Evolutionary conservation across 2,113 vertebrate species (phyloP).

Genomic region (Oceanodroma tethys): DNA sequence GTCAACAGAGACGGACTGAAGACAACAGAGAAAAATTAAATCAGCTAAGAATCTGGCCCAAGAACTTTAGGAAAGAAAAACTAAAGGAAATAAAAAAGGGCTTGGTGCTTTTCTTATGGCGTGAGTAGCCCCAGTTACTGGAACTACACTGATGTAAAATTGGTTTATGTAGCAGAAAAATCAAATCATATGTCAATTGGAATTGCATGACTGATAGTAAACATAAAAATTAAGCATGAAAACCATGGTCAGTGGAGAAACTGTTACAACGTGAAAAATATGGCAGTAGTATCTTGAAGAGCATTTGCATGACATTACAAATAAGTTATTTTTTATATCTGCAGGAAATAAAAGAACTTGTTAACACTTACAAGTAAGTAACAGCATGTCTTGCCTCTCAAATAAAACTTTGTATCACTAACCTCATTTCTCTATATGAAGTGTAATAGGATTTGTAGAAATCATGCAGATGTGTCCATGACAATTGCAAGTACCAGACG

Average conservation of each 20-base stretch:
- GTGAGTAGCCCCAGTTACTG: constrained; percentile 24
- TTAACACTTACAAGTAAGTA: neutral
- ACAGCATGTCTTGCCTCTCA: neutral
- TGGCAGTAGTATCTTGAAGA: neutral
- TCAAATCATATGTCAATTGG: constrained; percentile 45
- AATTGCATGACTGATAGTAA: constrained; percentile 32
- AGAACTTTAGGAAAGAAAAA: neutral
- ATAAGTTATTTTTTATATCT: neutral
- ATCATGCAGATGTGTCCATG: neutral
- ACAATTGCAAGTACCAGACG: neutral
- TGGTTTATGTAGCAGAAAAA: constrained; percentile 51
- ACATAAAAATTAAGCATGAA: constrained; percentile 39
- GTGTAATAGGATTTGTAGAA: neutral
- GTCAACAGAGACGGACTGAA: neutral
- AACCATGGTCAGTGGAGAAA: neutral
- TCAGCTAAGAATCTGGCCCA: neutral
- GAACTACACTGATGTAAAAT: constrained; percentile 23
- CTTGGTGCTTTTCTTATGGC: neutral
- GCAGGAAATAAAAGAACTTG: neutral
- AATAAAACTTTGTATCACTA: neutral
- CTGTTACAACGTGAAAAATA: neutral
- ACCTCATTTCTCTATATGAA: neutral
- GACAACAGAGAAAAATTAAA: neutral
- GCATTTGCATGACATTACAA: neutral
- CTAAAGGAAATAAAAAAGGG: neutral